phyloP scores from a whole-genome alignment of 2,888 invertebrate species.

The Dicyrtomina minuta region DNA sequence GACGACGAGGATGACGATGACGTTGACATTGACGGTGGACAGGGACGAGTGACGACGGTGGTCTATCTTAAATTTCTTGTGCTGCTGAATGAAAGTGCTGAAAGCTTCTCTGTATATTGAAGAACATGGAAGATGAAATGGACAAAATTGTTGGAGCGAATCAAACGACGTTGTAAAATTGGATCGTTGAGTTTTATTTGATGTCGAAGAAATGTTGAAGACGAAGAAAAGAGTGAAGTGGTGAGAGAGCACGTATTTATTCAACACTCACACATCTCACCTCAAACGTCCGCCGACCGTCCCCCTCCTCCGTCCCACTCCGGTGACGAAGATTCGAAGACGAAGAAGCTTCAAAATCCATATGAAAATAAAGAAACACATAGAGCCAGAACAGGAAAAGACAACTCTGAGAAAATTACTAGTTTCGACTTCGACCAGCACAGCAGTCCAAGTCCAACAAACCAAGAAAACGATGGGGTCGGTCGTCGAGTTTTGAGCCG shows the following conservation, averaged over 20 bases:
- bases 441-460: too few species aligned
- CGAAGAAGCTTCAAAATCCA: not conserved
- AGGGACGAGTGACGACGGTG: too few species aligned
- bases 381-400: constrained; percentile 1
- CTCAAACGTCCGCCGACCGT: not conserved
- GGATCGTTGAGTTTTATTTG: constrained; percentile 39
- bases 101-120: too few species aligned
- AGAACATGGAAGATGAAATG: not conserved
- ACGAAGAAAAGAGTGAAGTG: not conserved
- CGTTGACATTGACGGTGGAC: not conserved
- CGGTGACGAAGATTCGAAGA: too few species aligned
- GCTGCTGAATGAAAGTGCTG: too few species aligned
- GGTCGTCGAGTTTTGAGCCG: too few species aligned
- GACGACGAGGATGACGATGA: too few species aligned
- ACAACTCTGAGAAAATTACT: too few species aligned
- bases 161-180: constrained; percentile 37
- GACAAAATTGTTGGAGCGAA: constrained; percentile 33
- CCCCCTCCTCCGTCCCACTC: too few species aligned
- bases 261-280: constrained; percentile 11
- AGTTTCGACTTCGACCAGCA: too few species aligned
- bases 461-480: too few species aligned
- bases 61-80: too few species aligned
- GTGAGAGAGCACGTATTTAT: constrained; percentile 13
- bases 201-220: not conserved
- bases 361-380: not conserved